Base-by-base conservation (phyloP, 2,113 vertebrate genomes). In the Leucoraja erinaceus region DNA sequence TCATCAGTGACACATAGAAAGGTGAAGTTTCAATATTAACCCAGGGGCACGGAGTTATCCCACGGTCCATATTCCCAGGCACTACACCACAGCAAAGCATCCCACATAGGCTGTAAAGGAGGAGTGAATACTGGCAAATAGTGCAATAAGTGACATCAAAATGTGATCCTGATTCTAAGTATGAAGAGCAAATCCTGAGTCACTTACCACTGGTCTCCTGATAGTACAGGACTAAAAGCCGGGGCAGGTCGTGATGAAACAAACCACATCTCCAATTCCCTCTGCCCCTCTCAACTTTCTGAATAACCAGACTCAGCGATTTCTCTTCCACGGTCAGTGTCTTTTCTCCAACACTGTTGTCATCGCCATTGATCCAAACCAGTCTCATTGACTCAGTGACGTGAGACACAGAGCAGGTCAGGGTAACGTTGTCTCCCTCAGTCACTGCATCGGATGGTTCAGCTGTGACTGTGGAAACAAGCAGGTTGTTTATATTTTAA, bases 321-420 rank as follows among this genome's bases (percentile, higher is more conserved):
- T 33, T 14, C 84, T 90, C n/a, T 66, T 90, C 59, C 5, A 2
- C 61, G 3, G 31, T 90, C 61, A 90, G 54, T 66, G 12, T 33
- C 18, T 90, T 90, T 9, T 66, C 84, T 20, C 1, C n/a, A 90
- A 66, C 16, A 66, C 14, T 68, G 66, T 90, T 66, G 12, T n/a
- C 31, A 33, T 90, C 61, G 16, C 6, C 63, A 2, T 31, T 20
- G 28, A 90, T 68, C 86, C 86, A 90, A 68, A 90, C 86, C 10
- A 90, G 86, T 90, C 86, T 90, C 14, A 59, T n/a, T 86, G 47
- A 61, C 28, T 59, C 83, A 61, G 83, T 61, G 22, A 61, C 56
- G 20, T 90, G 16, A 90, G 86, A 90, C 61, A 90, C 61, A 33
- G 86, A 90, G 86, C 86, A 90, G 86, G 6, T 90, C 61, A 90